Base-by-base conservation (phyloP, 2,888 invertebrate species). In the Proisotoma minuta region DNA sequence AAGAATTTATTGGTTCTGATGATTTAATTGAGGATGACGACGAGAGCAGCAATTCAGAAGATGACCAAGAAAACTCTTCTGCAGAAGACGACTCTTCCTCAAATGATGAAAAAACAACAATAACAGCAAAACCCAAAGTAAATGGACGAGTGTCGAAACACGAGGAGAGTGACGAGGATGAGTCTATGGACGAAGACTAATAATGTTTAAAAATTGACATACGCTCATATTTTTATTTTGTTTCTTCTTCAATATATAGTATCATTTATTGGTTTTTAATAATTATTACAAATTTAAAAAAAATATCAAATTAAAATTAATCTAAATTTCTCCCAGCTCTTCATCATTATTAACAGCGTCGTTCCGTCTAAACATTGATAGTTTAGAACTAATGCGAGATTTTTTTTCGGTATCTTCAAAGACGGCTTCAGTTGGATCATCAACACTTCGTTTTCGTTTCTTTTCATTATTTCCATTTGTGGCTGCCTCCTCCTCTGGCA, bases 21-120 rank as follows among this genome's bases (percentile, higher is more conserved):
- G 73, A 74, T 28, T 65, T 73, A 43, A 72, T 66, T 61, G 77
- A 77, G 40, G 77, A 77, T 47, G 67, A 73, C 23, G 75, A 74
- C 40, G 77, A 76, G 18, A 76, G 75, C 75, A 76, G 56, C 47
- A 59, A 59, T 18, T 43, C 65, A 48, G 65, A 65, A 58, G 63
- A 66, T 20, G 57, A 57, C 10, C 48, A 28, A 2, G 24, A 3
- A 23, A 50, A 59, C 18, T 20, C 47, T 1, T 28, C 22, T 43
- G 43, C 23, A n/a, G 57, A 61, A 12, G 54, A 57, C 22, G 49
- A 60, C 15, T 34, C 34, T 10, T 8, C 8, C 8, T 10, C 20
- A 4, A 54, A 39, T 54, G 34, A 4, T 3, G 54, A 54, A 3
- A 22, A 54, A 54, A 8, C 20, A 18, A 60, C 53, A 22, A 15